Base-by-base conservation (phyloP, 64 coral and sea anemone genomes). In the Porites lutea region DNA sequence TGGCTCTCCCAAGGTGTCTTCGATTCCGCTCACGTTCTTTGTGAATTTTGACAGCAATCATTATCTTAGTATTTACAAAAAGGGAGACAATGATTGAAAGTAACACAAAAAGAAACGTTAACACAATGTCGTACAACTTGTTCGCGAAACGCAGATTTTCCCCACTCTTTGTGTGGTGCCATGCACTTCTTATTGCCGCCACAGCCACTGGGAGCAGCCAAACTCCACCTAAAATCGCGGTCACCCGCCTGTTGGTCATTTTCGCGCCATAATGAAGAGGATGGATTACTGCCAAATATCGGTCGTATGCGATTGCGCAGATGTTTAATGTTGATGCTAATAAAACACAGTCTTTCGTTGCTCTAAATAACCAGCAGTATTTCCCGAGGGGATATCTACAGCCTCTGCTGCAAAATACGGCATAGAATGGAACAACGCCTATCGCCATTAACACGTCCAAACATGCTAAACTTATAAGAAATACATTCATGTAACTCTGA, bases 281-380 rank as follows among this genome's bases (percentile, higher is more conserved):
- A 16, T 82, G 87, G 23, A 96, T n/a, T 48, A 96, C 90, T 11
- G 94, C 94, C 6, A 87, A 65, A 75, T 96, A 92, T 45, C 94
- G 89, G 52, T 96, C 94, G 63, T 96, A 96, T 3, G 72, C 86
- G 15, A 96, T 92, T 5, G 94, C 94, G 13, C 91, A 78, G 16
- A 96, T 79, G 21, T 87, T 96, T 0, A 92, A 60, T 19, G 81
- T 84, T 12, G 77, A 76, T 15, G 86, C 74, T 3, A 91, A 47
- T 72, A 96, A 87, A 15, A 92, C 84, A 37, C 73, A 65, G 52
- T 96, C 85, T 82, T 96, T 96, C 16, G 78, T 27, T 58, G 61
- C 69, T 52, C 74, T 79, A 44, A 96, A 15, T 1, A 96, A 2
- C 94, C 94, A 96, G 52, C 90, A 96, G 19, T 88, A 82, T 18